These are phyloP conservation scores for Pollimyrus isidori DNA, from an alignment of 2,113 vertebrate genomes.

Conservation along the genomic window DNA sequence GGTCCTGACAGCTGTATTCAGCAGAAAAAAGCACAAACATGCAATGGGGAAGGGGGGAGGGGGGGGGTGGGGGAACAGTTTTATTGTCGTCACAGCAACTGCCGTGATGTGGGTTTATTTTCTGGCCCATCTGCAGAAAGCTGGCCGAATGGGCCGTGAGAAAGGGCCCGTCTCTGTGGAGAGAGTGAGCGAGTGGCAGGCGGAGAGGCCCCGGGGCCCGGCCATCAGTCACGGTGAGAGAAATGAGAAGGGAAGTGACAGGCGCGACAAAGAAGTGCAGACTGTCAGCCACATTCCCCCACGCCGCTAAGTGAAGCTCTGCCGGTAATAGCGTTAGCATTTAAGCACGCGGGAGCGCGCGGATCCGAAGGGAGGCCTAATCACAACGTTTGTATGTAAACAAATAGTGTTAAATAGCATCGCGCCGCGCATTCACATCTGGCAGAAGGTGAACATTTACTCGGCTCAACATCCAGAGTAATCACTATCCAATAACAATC, in stretches of 20 bases:
- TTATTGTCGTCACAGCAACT: slow-evolving; percentile 41
- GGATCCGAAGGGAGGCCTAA: not conserved
- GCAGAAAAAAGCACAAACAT: slow-evolving; percentile 60
- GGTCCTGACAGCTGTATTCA: slow-evolving; percentile 50
- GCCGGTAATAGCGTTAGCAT: not conserved
- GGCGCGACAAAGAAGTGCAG: not conserved
- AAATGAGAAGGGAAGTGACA: not conserved
- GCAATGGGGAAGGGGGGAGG: slow-evolving; percentile 39
- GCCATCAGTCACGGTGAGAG: not conserved
- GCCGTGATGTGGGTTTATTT: slow-evolving; percentile 53
- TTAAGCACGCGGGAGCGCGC: not conserved
- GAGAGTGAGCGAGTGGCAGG: not conserved
- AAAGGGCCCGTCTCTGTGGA: not conserved
- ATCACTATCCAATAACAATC: not conserved
- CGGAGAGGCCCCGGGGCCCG: slow-evolving; percentile 11
- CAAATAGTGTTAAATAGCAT: slow-evolving; percentile 14
- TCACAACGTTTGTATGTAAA: slow-evolving; percentile 13
- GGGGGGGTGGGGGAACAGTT: slow-evolving; percentile 41
- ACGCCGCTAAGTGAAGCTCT: not conserved
- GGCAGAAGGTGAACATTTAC: slow-evolving; percentile 2
- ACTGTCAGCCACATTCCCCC: not conserved
- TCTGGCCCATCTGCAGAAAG: slow-evolving; percentile 60
- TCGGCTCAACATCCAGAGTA: not conserved
- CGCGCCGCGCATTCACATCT: not conserved
- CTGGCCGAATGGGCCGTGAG: not conserved